These are phyloP conservation scores for Dipodomys stephensi DNA, from an alignment of 2,113 vertebrate genomes.

Conservation along the genomic window DNA sequence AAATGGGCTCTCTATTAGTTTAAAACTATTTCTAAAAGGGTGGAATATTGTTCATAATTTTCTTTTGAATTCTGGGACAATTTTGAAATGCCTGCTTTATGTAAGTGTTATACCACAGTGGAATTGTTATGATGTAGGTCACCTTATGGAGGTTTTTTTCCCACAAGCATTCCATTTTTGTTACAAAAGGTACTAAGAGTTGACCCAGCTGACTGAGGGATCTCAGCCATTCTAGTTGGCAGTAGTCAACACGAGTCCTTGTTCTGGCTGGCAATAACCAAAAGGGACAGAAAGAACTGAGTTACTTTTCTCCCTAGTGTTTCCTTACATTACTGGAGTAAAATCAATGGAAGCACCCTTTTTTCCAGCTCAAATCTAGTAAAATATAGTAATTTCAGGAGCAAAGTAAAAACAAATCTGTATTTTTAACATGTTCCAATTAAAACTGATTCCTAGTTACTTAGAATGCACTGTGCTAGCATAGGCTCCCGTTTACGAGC, in stretches of 20 bases:
- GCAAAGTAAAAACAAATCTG: not conserved
- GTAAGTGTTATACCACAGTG: not conserved
- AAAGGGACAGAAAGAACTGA: not conserved
- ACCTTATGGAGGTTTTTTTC: not conserved
- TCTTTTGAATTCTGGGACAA: constrained; percentile 2
- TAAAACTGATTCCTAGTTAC: constrained; percentile 17
- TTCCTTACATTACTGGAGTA: not conserved
- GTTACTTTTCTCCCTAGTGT: not conserved
- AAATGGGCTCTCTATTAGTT: not conserved
- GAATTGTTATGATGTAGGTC: not conserved
- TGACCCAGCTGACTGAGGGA: not conserved
- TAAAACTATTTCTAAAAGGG: constrained; percentile 46
- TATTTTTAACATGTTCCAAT: constrained; percentile 20
- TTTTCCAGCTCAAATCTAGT: not conserved
- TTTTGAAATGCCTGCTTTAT: not conserved
- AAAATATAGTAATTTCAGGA: not conserved
- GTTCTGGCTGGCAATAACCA: not conserved
- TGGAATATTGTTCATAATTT: constrained; percentile 47
- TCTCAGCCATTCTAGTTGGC: not conserved
- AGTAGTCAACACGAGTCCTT: not conserved
- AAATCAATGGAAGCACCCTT: not conserved
- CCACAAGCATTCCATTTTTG: constrained; percentile 16
- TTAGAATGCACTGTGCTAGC: not conserved
- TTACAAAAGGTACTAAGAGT: not conserved
- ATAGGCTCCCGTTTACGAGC: not conserved